A percentile compares a stretch with the other conserved stretches of the same genome.
Evolutionary conservation across 2,113 vertebrate genomes (phyloP).

Genomic region (Plestiodon gilberti): DNA sequence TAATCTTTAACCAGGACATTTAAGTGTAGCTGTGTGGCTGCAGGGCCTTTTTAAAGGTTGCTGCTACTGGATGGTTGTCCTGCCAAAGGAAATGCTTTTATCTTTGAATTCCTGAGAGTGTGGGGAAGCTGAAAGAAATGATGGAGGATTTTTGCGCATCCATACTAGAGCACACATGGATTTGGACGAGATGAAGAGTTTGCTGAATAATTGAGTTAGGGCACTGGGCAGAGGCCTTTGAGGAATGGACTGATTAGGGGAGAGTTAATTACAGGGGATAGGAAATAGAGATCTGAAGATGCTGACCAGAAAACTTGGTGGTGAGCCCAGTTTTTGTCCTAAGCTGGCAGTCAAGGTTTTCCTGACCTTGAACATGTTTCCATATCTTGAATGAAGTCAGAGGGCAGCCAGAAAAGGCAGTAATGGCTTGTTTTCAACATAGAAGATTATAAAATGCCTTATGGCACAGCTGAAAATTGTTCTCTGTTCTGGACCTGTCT

Average conservation of each 20-base stretch:
- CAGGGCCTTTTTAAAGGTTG: slow-evolving; percentile 34
- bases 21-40: slow-evolving; percentile 45
- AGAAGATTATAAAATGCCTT: background rate
- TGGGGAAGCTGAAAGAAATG: background rate
- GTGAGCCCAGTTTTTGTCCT: background rate
- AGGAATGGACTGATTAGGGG: background rate
- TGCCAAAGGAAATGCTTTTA: slow-evolving; percentile 1
- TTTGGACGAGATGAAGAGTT: background rate
- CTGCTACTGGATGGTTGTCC: slow-evolving; percentile 17
- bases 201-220: background rate
- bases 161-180: background rate
- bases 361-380: background rate
- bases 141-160: background rate
- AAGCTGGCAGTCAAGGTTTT: background rate
- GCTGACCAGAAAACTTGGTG: background rate
- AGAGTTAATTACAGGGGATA: too few species aligned
- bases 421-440: background rate
- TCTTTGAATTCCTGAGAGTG: slow-evolving; percentile 9
- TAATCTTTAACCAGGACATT: slow-evolving; percentile 73
- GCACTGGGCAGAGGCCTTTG: background rate
- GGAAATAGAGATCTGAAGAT: background rate
- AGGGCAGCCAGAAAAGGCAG: background rate
- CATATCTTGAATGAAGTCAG: background rate
- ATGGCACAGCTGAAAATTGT: background rate
- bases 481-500: background rate